These are phyloP conservation scores for Sceloporus undulatus DNA, from an alignment of 2,113 vertebrate species.

Conservation along the genomic window DNA sequence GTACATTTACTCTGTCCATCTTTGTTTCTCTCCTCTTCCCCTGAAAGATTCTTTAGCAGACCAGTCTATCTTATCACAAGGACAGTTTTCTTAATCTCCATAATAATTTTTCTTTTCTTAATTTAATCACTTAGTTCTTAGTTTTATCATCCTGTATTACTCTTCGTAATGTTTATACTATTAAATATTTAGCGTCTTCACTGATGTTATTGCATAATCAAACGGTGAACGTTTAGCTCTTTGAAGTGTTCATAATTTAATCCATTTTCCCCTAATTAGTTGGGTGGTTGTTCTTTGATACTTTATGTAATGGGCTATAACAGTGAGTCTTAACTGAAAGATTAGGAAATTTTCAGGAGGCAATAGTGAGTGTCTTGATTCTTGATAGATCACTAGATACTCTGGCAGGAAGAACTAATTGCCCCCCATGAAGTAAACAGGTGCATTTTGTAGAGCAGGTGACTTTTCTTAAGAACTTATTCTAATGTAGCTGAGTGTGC, in stretches of 20 bases:
- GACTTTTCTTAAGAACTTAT: background rate
- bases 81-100: constrained; percentile 18
- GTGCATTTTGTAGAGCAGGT: background rate
- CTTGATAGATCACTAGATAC: background rate
- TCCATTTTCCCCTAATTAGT: constrained; percentile 32
- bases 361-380: background rate
- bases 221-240: constrained; percentile 28
- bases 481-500: background rate
- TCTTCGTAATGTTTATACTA: constrained; percentile 27
- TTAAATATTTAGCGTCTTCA: constrained; percentile 30
- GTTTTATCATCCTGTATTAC: constrained; percentile 33
- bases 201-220: constrained; percentile 39
- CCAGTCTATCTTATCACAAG: background rate
- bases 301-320: background rate
- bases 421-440: background rate
- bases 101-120: constrained; percentile 28
- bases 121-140: constrained; percentile 25
- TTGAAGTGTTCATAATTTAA: constrained; percentile 36
- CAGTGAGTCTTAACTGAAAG: constrained; percentile 3
- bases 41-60: background rate
- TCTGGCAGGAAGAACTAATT: background rate
- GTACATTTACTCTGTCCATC: constrained; percentile 33
- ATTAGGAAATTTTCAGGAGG: constrained; percentile 3
- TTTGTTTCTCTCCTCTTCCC: constrained; percentile 21
- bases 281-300: constrained; percentile 34